phyloP scores from a whole-genome alignment of 1,140 invertebrate genomes.

The Oreohelix idahoensis region DNA sequence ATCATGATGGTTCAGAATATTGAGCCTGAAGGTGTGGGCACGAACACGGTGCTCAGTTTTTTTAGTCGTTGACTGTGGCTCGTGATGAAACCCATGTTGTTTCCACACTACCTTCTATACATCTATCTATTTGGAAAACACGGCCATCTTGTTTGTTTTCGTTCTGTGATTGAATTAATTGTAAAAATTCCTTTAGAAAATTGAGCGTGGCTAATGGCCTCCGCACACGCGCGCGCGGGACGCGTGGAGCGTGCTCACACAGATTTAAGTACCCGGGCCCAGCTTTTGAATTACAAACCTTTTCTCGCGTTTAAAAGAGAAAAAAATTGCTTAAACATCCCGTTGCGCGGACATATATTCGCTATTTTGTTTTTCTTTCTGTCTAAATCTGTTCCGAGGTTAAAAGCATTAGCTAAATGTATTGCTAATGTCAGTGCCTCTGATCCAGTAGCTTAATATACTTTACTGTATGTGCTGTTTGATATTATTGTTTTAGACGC shows the following conservation, averaged over 20 bases:
- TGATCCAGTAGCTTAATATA: too few relatives aligned
- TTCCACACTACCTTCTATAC: not conserved
- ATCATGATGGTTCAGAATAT: too few relatives aligned
- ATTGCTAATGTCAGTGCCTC: too few relatives aligned
- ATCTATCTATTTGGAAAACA: not conserved
- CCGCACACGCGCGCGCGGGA: too few relatives aligned
- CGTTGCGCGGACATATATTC: not conserved
- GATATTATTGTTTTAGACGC: too few relatives aligned
- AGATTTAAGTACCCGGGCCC: not conserved
- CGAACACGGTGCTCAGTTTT: too few relatives aligned
- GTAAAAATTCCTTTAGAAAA: constrained; percentile 15
- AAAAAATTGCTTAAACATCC: not conserved
- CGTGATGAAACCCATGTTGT: too few relatives aligned
- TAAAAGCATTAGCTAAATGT: too few relatives aligned
- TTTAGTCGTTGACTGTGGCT: too few relatives aligned
- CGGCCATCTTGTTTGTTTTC: not conserved
- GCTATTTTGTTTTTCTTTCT: too few relatives aligned
- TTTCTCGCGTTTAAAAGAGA: not conserved
- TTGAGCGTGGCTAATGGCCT: not conserved
- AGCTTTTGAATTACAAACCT: not conserved
- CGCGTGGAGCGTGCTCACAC: not conserved
- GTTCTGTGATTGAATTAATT: not conserved
- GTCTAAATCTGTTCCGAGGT: not conserved
- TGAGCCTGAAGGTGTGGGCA: too few relatives aligned
- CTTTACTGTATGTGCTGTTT: too few relatives aligned